Base-by-base conservation (phyloP, 2,888 invertebrate genomes). In the Mylabris sibirica region DNA sequence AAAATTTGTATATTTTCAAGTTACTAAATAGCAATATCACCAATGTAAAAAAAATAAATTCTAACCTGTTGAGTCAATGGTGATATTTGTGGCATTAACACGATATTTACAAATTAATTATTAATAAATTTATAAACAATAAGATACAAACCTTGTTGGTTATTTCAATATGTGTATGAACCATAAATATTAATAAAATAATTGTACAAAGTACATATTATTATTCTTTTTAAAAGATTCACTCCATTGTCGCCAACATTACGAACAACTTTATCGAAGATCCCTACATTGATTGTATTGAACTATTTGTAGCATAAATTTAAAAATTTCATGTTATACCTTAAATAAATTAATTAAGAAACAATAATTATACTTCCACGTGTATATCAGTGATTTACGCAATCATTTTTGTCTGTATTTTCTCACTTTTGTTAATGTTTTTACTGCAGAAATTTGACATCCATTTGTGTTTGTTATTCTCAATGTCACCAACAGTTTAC, bases 191-290 rank as follows among this genome's bases (percentile, higher is more conserved):
- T 20, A 22, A 53, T 20, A 1, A 2, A 53, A 20, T 22, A 49
- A 22, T 53, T 53, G 49, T 53, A 22, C 49, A 53, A 53, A 53
- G 49, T 53, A 22, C 49, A 22, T 20, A 22, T n/a, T n/a, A n/a
- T n/a, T n/a, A n/a, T 22, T 44, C 9, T 53, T 53, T 53, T 53
- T 53, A 53, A 53, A 53, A 53, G 20, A 53, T 53, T 22, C 11
- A 8, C 2, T 4, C 20, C 22, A 53, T 8, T 53, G 22, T 22
- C 20, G 49, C 49, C 49, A 53, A 53, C 8, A 17, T n/a, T 17
- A 12, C 12, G 3, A n/a, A 14, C 2, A 38, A 38, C 8, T 30
- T 30, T 30, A 30, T 6, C 30, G 30, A 30, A 30, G 8, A 30
- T 1, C 30, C 30, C 30, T 3, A 30, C 26, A 30, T 6, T 30